A percentile compares a stretch with the other conserved stretches of the same genome.
phyloP scores from a whole-genome alignment of 2,888 invertebrate species.

The Polydrusus cervinus region DNA sequence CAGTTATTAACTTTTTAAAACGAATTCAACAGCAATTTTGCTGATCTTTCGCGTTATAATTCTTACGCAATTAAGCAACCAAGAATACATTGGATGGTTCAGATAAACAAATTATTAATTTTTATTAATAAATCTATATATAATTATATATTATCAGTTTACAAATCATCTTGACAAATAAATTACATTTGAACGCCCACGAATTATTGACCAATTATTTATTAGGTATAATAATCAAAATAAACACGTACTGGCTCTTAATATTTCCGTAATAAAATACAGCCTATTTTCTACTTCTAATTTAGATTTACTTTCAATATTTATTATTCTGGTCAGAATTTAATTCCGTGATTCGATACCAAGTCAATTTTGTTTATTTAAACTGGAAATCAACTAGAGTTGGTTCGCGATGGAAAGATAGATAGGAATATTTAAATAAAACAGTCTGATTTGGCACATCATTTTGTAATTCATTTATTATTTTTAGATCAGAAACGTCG shows the following conservation, averaged over 20 bases:
- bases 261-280: neutral
- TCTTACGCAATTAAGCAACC: too few species aligned
- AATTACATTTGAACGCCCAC: too few species aligned
- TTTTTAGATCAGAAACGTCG: neutral
- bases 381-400: slow-evolving; percentile 3
- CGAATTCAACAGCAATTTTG: too few species aligned
- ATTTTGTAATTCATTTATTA: neutral
- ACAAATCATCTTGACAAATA: too few species aligned
- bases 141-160: too few species aligned
- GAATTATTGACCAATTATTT: neutral
- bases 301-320: slow-evolving; percentile 5
- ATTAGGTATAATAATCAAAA: neutral
- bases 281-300: neutral
- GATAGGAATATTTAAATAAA: slow-evolving; percentile 4
- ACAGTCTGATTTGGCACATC: neutral
- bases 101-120: too few species aligned
- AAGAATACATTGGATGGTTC: too few species aligned
- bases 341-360: slow-evolving; percentile 6
- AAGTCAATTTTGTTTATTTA: slow-evolving; percentile 19
- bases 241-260: neutral
- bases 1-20: too few species aligned
- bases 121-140: too few species aligned
- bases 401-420: slow-evolving; percentile 4
- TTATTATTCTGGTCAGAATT: slow-evolving; percentile 16
- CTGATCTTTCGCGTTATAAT: too few species aligned